Percentiles rank a stretch among this genome's conserved stretches.
phyloP scores from a whole-genome alignment of 2,888 invertebrate genomes.

The Epicampocera succincta region DNA sequence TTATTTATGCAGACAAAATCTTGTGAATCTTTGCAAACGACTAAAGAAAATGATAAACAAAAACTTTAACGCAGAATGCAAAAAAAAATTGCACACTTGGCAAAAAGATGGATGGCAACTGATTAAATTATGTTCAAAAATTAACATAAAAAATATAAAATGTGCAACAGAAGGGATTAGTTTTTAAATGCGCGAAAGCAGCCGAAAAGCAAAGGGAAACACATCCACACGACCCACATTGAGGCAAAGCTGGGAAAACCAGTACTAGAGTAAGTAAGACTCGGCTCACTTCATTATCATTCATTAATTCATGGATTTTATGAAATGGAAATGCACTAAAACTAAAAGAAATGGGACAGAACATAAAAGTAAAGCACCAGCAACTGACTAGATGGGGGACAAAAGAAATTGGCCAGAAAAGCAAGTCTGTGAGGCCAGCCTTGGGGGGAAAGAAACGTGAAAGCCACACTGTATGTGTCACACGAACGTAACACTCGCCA shows the following conservation, averaged over 20 bases:
- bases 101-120: too few relatives aligned
- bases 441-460: slow-evolving; percentile 34
- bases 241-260: not conserved
- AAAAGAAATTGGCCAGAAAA: slow-evolving; percentile 20
- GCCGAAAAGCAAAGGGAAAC: not conserved
- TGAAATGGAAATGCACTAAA: slow-evolving; percentile 20
- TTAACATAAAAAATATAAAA: not conserved
- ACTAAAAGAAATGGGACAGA: slow-evolving; percentile 24
- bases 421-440: not conserved
- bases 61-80: too few relatives aligned
- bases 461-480: slow-evolving; percentile 20
- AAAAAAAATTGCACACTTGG: too few relatives aligned
- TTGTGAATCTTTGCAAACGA: too few relatives aligned
- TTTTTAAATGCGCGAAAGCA: slow-evolving; percentile 17
- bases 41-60: too few relatives aligned
- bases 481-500: slow-evolving; percentile 6
- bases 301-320: slow-evolving; percentile 61
- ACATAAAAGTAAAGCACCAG: slow-evolving; percentile 7
- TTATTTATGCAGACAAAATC: too few relatives aligned
- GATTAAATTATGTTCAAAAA: not conserved
- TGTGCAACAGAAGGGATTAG: not conserved
- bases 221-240: slow-evolving; percentile 4
- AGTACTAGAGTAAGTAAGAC: slow-evolving; percentile 8
- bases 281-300: slow-evolving; percentile 55
- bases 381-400: not conserved